Conservation (phyloP, 2,888 invertebrate genomes). For the Neocrepidodera transversa region DNA sequence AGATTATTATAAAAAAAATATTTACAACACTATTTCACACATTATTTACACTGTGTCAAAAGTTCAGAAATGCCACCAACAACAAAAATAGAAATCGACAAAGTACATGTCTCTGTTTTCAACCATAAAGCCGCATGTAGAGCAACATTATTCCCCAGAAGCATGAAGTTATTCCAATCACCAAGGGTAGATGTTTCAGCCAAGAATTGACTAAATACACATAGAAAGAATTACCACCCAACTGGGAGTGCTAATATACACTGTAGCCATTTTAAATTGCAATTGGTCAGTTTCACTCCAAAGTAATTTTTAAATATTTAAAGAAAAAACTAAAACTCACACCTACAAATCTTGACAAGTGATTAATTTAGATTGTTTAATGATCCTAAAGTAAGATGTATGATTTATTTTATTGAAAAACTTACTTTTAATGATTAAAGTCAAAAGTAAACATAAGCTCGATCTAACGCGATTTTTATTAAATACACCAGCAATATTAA, state of each 20-base stretch:
- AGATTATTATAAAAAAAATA: constrained; percentile 31
- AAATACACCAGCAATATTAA: no score
- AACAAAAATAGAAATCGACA: constrained; percentile 3
- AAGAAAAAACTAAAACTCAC: background rate
- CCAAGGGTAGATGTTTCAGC: constrained; percentile 75
- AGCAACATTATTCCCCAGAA: constrained; percentile 83
- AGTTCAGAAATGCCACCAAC: constrained; percentile 38
- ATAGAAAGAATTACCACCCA: constrained; percentile 56
- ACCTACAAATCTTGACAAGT: no score
- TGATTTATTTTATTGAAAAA: no score
- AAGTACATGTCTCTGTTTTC: constrained; percentile 36
- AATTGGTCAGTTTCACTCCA: constrained; percentile 23
- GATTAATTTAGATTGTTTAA: no score
- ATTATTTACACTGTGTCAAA: constrained; percentile 34
- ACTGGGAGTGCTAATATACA: constrained; percentile 62
- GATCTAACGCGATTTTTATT: no score
- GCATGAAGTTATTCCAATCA: constrained; percentile 89
- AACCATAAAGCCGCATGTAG: constrained; percentile 73
- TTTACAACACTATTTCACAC: constrained; percentile 38
- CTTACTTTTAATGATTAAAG: no score
- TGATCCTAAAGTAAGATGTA: no score
- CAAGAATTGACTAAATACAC: constrained; percentile 66
- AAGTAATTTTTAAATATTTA: background rate
- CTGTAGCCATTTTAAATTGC: constrained; percentile 46
- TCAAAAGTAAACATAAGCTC: no score